These are phyloP conservation scores for Busseola fusca DNA, from an alignment of 2,888 invertebrate genomes.

Conservation along the genomic window DNA sequence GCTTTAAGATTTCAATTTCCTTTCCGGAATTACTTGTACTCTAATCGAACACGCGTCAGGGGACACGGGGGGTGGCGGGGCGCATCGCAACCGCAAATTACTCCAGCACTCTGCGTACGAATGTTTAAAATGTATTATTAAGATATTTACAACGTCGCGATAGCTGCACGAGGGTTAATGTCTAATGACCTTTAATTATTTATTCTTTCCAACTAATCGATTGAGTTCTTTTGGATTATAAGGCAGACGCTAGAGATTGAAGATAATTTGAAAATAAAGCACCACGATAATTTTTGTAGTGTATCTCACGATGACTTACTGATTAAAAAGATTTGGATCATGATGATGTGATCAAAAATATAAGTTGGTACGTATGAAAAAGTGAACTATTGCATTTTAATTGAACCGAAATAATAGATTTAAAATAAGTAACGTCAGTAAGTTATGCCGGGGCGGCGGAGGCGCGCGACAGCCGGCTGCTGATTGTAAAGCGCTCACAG, in stretches of 20 bases:
- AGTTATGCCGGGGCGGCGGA: constrained; percentile 76
- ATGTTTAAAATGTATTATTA: constrained; percentile 86
- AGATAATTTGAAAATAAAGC: no score
- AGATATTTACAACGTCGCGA: constrained; percentile 75
- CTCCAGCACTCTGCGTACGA: constrained; percentile 82
- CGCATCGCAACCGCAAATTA: constrained; percentile 85
- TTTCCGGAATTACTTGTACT: constrained; percentile 88
- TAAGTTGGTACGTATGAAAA: background rate
- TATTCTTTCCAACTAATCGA: constrained; percentile 43
- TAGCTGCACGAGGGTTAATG: constrained; percentile 71
- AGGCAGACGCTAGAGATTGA: background rate
- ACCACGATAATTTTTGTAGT: no score
- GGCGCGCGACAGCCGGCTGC: constrained; percentile 83
- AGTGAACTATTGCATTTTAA: constrained; percentile 31
- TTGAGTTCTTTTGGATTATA: constrained; percentile 4
- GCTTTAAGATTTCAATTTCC: constrained; percentile 89
- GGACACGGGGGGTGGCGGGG: constrained; percentile 73
- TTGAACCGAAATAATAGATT: constrained; percentile 58
- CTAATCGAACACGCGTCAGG: constrained; percentile 88
- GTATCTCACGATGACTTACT: background rate
- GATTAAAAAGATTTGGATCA: background rate
- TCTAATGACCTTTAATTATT: constrained; percentile 76
- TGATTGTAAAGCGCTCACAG: constrained; percentile 89
- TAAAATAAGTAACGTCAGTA: constrained; percentile 80
- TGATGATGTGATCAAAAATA: constrained; percentile 1